Percentiles rank a stretch among this genome's conserved stretches.
These are phyloP conservation scores for Potorous gilbertii DNA, from an alignment of 2,797 vertebrate species.

Conservation along the genomic window DNA sequence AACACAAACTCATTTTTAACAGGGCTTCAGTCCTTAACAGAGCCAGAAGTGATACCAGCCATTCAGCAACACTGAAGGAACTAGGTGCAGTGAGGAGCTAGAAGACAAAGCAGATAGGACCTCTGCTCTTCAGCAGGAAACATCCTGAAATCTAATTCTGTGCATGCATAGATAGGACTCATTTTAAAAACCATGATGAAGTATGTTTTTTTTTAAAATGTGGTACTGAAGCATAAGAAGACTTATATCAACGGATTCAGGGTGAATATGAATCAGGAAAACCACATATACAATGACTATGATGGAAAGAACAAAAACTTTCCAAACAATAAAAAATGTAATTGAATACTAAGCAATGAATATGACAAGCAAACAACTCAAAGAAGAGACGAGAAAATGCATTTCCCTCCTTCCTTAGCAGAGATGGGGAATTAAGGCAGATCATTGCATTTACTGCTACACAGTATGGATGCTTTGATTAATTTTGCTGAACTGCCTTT, in stretches of 20 bases:
- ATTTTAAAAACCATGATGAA: constrained; percentile 31
- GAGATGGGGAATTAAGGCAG: background rate
- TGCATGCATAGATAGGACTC: constrained; percentile 38
- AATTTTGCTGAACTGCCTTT: background rate
- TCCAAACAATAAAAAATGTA: background rate
- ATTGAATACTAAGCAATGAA: background rate
- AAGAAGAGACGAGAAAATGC: background rate
- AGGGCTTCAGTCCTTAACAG: constrained; percentile 29
- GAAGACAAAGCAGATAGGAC: background rate
- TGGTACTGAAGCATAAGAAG: background rate
- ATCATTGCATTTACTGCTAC: background rate
- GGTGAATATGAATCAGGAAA: background rate
- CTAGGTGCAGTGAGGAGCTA: background rate
- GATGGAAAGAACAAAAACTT: background rate
- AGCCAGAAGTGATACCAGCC: background rate
- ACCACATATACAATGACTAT: background rate
- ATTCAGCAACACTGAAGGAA: background rate
- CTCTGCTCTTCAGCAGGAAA: background rate
- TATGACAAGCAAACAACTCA: background rate
- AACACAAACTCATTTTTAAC: constrained; percentile 52
- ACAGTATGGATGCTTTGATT: background rate
- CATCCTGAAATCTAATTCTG: constrained; percentile 41
- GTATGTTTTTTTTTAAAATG: background rate
- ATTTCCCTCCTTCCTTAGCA: background rate
- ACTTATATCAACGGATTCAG: background rate